Evolutionary conservation across 2,113 vertebrate genomes (phyloP).

Genomic region (Aspiorhynchus laticeps): DNA sequence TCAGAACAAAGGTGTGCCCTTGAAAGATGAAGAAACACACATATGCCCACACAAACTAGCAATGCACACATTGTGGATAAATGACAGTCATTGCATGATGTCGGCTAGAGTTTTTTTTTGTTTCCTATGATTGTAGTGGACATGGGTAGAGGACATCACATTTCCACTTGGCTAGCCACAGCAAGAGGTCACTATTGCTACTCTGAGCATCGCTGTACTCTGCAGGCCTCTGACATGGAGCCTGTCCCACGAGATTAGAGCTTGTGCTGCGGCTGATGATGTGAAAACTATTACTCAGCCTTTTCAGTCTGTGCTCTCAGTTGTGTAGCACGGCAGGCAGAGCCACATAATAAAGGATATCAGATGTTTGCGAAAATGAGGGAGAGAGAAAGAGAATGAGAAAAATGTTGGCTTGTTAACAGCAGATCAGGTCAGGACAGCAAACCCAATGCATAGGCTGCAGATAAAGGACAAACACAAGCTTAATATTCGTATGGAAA

Average conservation of each 20-base stretch:
- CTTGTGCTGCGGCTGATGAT: slow-evolving; percentile 26
- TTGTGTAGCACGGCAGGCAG: background rate
- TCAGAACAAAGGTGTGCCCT: slow-evolving; percentile 8
- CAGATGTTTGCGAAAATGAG: background rate
- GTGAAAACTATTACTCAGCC: slow-evolving; percentile 43
- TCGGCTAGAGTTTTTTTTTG: background rate
- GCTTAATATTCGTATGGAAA: slow-evolving; percentile 75
- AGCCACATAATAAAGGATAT: slow-evolving; percentile 19
- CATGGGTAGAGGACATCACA: slow-evolving; percentile 4
- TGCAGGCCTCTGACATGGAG: slow-evolving; percentile 22
- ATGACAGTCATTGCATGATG: slow-evolving; percentile 2
- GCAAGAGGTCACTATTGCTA: slow-evolving; percentile 20
- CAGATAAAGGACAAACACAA: slow-evolving; percentile 64
- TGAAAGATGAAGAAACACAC: background rate
- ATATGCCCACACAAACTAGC: background rate
- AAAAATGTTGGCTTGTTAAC: slow-evolving; percentile 41
- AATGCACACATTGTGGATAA: background rate
- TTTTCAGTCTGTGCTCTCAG: slow-evolving; percentile 27
- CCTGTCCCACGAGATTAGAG: slow-evolving; percentile 33
- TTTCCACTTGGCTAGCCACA: background rate
- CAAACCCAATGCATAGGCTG: slow-evolving; percentile 69
- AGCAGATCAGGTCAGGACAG: slow-evolving; percentile 78
- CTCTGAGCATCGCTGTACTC: slow-evolving; percentile 21
- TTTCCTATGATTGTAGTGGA: slow-evolving; percentile 11
- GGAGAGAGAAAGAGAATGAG: slow-evolving; percentile 13